phyloP scores from a whole-genome alignment of 53 echinoderm and acorn worm species.

The Stichopus horrens region DNA sequence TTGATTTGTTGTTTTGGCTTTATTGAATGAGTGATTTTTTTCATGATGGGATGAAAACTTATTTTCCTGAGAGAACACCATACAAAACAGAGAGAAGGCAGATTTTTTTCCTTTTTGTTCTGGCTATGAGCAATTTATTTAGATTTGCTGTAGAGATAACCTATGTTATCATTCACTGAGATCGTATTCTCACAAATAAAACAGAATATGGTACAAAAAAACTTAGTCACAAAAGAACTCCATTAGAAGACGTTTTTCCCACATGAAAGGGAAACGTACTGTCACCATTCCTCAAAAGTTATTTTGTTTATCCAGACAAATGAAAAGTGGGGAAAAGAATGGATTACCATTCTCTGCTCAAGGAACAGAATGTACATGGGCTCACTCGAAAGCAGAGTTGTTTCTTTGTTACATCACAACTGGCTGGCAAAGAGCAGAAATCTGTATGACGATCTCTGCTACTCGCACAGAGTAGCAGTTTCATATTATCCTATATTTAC shows the following conservation, averaged over 20 bases:
- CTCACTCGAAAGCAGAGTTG: too few species aligned
- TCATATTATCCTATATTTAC: too few species aligned
- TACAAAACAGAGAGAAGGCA: not conserved
- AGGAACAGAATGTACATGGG: not conserved
- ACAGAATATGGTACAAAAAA: slow-evolving; percentile 42
- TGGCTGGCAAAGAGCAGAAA: too few species aligned
- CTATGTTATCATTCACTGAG: slow-evolving; percentile 7
- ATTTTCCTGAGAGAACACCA: not conserved
- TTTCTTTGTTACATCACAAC: too few species aligned
- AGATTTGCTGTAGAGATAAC: slow-evolving; percentile 12
- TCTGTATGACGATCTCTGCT: too few species aligned
- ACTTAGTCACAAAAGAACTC: slow-evolving; percentile 10
- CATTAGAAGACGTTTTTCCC: not conserved
- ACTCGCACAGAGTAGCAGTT: too few species aligned
- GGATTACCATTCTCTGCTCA: not conserved
- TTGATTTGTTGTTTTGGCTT: too few species aligned
- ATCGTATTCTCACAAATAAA: slow-evolving; percentile 22
- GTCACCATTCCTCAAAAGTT: not conserved
- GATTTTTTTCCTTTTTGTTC: not conserved
- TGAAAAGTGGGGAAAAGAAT: not conserved
- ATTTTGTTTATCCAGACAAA: not conserved
- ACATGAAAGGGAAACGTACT: slow-evolving; percentile 1
- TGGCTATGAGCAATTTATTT: not conserved
- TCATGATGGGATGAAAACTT: too few species aligned
- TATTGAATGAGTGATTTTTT: too few species aligned